Percentiles rank a stretch among this genome's conserved stretches.
Conservation (phyloP, 2,113 vertebrate species). For the Periophthalmus modestus region DNA sequence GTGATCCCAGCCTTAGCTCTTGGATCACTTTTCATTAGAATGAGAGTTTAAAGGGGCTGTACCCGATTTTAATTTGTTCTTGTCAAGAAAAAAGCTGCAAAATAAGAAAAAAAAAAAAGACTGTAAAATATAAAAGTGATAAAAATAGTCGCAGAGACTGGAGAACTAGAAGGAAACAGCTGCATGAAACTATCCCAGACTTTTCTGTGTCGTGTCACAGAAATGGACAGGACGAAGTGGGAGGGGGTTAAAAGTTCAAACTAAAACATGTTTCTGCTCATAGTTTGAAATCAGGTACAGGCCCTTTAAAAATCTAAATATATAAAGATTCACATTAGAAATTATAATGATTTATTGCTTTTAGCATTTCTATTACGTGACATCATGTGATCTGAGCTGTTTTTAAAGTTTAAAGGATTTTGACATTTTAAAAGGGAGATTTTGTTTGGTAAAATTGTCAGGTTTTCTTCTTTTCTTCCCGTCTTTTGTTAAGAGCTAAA, state of each 20-base stretch:
- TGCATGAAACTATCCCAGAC: too few relatives aligned
- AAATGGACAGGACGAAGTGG: too few relatives aligned
- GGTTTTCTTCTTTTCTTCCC: background rate
- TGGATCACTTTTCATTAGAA: too few relatives aligned
- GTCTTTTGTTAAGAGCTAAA: background rate
- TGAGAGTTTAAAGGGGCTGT: too few relatives aligned
- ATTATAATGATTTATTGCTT: too few relatives aligned
- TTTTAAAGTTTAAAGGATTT: background rate
- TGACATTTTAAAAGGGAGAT: background rate
- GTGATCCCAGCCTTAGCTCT: too few relatives aligned
- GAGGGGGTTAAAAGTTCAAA: background rate
- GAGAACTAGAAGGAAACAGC: background rate
- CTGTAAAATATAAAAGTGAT: background rate
- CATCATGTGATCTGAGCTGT: background rate
- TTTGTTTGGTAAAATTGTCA: background rate
- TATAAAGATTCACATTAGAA: background rate
- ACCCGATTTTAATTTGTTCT: too few relatives aligned
- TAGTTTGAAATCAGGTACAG: too few relatives aligned
- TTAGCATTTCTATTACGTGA: background rate
- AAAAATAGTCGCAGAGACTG: background rate
- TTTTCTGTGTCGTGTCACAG: too few relatives aligned
- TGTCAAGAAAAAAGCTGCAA: too few relatives aligned
- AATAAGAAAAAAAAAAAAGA: too few relatives aligned
- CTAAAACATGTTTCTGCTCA: background rate
- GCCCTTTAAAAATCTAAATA: background rate